A percentile compares a stretch with the other conserved stretches of the same genome.
These are phyloP conservation scores for Antheraea yamamai DNA, from an alignment of 2,888 invertebrate species.

Conservation along the genomic window DNA sequence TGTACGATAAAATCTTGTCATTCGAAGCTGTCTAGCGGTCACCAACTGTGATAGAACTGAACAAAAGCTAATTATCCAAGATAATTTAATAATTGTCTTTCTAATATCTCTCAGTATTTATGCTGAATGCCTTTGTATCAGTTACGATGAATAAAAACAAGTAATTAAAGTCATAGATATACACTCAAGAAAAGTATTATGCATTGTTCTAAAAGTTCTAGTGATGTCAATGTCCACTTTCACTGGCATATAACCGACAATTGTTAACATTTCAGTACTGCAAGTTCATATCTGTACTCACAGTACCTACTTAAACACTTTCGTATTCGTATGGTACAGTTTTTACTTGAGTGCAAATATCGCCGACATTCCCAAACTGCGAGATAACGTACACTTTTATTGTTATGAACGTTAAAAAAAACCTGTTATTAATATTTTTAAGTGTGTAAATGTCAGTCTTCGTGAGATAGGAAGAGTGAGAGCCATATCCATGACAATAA, in stretches of 20 bases:
- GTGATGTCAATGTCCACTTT: conserved; percentile 19
- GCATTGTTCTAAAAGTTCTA: conserved; percentile 19
- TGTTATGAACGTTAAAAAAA: conserved; percentile 41
- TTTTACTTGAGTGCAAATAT: conserved; percentile 2
- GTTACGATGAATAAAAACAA: conserved; percentile 1
- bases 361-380: conserved; percentile 29
- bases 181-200: conserved; percentile 17
- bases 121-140: background rate
- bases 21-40: conserved; percentile 3
- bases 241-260: conserved; percentile 19
- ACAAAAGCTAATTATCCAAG: background rate
- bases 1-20: conserved; percentile 9
- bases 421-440: conserved; percentile 34
- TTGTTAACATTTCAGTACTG: conserved; percentile 20
- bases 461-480: conserved; percentile 43
- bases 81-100: background rate
- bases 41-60: background rate
- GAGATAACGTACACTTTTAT: conserved; percentile 33
- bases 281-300: conserved; percentile 16
- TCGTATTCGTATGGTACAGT: background rate
- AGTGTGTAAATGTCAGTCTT: conserved; percentile 33
- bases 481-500: conserved; percentile 54
- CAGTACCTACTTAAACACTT: conserved; percentile 2
- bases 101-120: background rate
- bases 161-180: conserved; percentile 3